Evolutionary conservation across 53 echinoderm and acorn worm genomes (phyloP).

Genomic region (Antedon mediterranea): DNA sequence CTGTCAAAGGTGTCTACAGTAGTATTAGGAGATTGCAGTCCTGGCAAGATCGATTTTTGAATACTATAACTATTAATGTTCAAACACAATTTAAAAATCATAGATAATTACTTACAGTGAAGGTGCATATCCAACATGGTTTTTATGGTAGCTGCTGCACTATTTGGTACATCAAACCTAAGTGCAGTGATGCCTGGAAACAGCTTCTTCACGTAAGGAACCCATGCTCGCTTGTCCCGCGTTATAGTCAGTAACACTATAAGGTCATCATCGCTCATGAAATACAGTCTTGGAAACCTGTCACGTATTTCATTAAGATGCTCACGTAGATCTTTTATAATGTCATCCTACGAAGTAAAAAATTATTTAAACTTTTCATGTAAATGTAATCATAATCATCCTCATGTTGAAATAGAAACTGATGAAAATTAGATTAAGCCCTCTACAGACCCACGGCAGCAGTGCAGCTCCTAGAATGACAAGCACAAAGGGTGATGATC

Average conservation of each 20-base stretch:
- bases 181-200: conserved; percentile 54
- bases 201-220: conserved; percentile 48
- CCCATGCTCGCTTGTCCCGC: conserved; percentile 49
- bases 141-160: conserved; percentile 28
- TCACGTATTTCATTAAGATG: conserved; percentile 38
- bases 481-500: too few relatives aligned
- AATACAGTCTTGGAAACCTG: conserved; percentile 64
- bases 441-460: too few relatives aligned
- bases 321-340: conserved; percentile 42
- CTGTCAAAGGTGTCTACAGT: too few relatives aligned
- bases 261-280: conserved; percentile 74
- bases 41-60: too few relatives aligned
- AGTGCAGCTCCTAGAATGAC: too few relatives aligned
- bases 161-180: conserved; percentile 46
- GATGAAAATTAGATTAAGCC: too few relatives aligned
- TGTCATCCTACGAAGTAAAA: conserved; percentile 74
- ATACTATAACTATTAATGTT: too few relatives aligned
- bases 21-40: too few relatives aligned
- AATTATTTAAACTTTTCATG: too few relatives aligned
- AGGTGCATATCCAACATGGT: conserved; percentile 62
- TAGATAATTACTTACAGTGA: conserved; percentile 48
- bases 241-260: conserved; percentile 54
- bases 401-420: too few relatives aligned
- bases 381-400: too few relatives aligned
- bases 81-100: neutral